These are phyloP conservation scores for Anguilla anguilla DNA, from an alignment of 2,797 vertebrate genomes.

Conservation along the genomic window DNA sequence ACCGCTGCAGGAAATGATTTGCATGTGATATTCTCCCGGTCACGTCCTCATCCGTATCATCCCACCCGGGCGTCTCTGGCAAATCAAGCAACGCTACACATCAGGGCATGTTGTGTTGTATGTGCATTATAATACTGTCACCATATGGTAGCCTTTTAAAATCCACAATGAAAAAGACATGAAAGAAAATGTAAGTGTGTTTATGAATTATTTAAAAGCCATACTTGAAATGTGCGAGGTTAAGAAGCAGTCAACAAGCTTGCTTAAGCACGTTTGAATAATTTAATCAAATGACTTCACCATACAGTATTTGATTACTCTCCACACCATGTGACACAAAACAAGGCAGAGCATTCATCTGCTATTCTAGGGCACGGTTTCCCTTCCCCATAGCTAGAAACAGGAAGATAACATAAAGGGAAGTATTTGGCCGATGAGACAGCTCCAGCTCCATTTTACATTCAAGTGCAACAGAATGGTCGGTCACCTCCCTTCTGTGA, in stretches of 20 bases:
- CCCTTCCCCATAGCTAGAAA: not conserved
- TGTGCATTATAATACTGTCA: not conserved
- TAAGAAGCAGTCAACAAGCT: not conserved
- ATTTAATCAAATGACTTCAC: constrained; percentile 2
- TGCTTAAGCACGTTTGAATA: not conserved
- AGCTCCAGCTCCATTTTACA: not conserved
- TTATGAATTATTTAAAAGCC: constrained; percentile 1
- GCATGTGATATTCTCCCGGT: not conserved
- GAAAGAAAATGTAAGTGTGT: not conserved
- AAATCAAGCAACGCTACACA: not conserved
- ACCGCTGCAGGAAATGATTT: not conserved
- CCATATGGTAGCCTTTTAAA: not conserved
- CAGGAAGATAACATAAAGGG: not conserved
- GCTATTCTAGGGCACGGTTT: not conserved
- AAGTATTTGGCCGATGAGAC: not conserved
- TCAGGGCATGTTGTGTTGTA: not conserved
- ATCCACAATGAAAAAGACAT: not conserved
- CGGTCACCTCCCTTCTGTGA: not conserved
- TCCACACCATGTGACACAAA: not conserved
- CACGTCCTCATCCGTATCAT: not conserved
- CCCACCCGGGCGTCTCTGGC: not conserved
- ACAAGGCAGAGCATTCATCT: not conserved
- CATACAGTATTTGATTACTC: constrained; percentile 2
- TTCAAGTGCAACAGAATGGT: not conserved
- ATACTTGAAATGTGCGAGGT: constrained; percentile 8